Evolutionary conservation across 1,140 invertebrate genomes (phyloP).

Genomic region (Homarus americanus): DNA sequence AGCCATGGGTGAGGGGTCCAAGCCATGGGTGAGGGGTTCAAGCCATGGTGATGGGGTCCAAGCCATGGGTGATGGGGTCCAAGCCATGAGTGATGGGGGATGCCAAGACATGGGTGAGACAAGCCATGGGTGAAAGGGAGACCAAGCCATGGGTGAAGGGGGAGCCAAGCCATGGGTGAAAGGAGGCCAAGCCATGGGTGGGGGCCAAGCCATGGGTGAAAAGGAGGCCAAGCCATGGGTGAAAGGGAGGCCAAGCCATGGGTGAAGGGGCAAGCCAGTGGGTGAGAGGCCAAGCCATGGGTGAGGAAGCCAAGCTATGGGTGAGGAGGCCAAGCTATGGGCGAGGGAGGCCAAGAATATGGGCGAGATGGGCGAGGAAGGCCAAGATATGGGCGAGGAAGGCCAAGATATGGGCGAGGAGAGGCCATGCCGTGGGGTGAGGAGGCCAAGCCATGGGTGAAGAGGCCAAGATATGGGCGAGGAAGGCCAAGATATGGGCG

Average conservation of each 20-base stretch:
- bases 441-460: not conserved
- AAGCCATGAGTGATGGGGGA: not conserved
- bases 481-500: too few species aligned
- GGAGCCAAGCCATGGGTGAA: not conserved
- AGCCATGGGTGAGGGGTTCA: not conserved
- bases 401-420: not conserved
- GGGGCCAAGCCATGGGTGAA: too few species aligned
- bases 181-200: not conserved
- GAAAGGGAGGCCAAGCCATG: not conserved
- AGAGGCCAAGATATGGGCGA: too few species aligned
- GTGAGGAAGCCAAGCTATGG: not conserved
- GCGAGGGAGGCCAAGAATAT: too few species aligned
- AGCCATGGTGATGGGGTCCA: too few species aligned
- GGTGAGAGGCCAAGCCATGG: slow-evolving; percentile 5
- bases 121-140: not conserved
- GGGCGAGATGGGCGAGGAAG: not conserved
- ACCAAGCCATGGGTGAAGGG: too few species aligned
- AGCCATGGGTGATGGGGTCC: not conserved
- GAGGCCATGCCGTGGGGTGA: not conserved
- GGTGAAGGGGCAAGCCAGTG: not conserved
- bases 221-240: not conserved
- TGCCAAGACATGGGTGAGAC: not conserved
- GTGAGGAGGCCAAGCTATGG: too few species aligned
- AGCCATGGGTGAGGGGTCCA: not conserved
- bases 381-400: not conserved